A percentile compares a stretch with the other conserved stretches of the same genome.
These are phyloP conservation scores for Erinaceus europaeus DNA, from an alignment of 2,113 vertebrate species.

Conservation along the genomic window DNA sequence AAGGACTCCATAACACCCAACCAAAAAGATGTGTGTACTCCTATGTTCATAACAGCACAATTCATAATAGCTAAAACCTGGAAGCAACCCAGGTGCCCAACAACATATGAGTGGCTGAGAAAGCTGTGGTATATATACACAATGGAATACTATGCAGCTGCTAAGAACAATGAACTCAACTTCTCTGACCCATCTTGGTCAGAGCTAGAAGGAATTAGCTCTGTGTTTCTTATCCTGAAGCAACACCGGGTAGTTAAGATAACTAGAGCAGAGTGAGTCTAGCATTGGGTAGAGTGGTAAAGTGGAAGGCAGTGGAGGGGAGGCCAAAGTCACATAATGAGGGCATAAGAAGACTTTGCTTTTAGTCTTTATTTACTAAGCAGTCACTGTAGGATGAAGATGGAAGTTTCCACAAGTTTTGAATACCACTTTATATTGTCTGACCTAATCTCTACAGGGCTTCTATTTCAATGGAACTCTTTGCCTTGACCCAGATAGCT, in stretches of 20 bases:
- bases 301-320: too few relatives aligned
- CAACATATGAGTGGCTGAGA: too few relatives aligned
- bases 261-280: not conserved
- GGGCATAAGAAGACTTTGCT: accelerated
- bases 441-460: not conserved
- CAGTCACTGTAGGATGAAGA: not conserved
- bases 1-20: too few relatives aligned
- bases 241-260: accelerated
- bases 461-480: not conserved
- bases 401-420: not conserved
- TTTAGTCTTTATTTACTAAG: not conserved
- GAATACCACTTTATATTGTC: not conserved
- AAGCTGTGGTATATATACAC: too few relatives aligned
- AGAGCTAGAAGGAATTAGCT: too few relatives aligned
- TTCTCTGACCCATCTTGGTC: too few relatives aligned
- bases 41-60: too few relatives aligned
- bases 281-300: accelerated
- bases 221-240: not conserved
- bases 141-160: too few relatives aligned
- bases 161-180: too few relatives aligned
- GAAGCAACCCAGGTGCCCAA: too few relatives aligned
- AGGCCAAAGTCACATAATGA: not conserved
- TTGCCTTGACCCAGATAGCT: not conserved
- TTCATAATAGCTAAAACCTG: too few relatives aligned
- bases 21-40: too few relatives aligned